These are phyloP conservation scores for Limnephilus auricula DNA, from an alignment of 2,888 invertebrate species.

Conservation along the genomic window DNA sequence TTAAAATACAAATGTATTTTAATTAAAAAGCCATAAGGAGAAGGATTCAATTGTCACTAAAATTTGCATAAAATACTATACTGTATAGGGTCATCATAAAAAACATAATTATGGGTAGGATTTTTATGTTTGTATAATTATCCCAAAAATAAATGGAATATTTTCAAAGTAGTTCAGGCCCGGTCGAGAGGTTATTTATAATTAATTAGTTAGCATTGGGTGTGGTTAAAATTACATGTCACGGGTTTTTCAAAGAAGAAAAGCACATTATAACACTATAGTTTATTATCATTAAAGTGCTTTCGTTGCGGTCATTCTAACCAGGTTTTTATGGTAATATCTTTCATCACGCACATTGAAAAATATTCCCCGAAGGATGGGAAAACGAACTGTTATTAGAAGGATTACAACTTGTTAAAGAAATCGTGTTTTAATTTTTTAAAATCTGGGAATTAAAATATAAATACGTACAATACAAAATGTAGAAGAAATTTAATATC, in stretches of 20 bases:
- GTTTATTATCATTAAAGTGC: constrained; percentile 2
- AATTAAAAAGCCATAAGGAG: too few relatives aligned
- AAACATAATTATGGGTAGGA: too few relatives aligned
- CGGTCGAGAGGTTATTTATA: not conserved
- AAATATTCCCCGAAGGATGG: not conserved
- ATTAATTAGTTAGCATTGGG: not conserved
- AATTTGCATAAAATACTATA: not conserved
- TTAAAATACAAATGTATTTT: not conserved
- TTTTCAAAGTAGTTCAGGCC: not conserved
- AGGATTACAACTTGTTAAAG: not conserved
- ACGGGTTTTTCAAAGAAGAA: not conserved
- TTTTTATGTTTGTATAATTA: not conserved
- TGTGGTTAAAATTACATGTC: not conserved
- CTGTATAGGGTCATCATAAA: not conserved
- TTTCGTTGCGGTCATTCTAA: not conserved
- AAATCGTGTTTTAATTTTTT: too few relatives aligned
- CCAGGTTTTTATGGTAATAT: not conserved
- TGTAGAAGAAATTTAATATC: too few relatives aligned
- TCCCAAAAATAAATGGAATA: not conserved
- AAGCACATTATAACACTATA: not conserved
- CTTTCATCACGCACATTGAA: not conserved
- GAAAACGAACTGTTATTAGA: not conserved
- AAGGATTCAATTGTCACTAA: not conserved
- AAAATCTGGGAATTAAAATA: too few relatives aligned
- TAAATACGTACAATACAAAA: too few relatives aligned